Evolutionary conservation across 2,797 vertebrate species (phyloP).

Genomic region (Phoxinus dragarum): DNA sequence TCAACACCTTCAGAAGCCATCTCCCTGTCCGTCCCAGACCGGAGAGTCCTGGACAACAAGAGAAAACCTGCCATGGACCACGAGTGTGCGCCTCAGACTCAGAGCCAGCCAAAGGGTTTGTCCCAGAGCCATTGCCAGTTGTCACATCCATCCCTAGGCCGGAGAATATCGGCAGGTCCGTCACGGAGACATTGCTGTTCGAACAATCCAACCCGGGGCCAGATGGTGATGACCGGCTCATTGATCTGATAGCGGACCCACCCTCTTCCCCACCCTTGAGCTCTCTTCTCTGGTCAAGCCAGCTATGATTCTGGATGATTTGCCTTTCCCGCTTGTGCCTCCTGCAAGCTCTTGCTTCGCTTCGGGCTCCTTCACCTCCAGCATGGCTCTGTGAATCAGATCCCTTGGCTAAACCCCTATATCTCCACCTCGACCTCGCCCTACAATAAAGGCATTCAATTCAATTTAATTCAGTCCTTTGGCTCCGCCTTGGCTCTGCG

Average conservation of each 20-base stretch:
- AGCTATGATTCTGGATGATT: no score
- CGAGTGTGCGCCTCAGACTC: no score
- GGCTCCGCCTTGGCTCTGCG: background rate
- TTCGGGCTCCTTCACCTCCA: background rate
- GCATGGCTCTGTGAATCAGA: background rate
- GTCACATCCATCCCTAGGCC: background rate
- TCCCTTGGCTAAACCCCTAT: background rate
- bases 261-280: no score
- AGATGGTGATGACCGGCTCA: no score
- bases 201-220: no score
- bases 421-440: background rate
- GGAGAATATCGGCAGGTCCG: no score
- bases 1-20: background rate
- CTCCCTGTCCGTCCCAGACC: background rate
- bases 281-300: no score
- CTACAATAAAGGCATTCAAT: no score
- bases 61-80: background rate
- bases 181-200: no score
- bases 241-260: no score
- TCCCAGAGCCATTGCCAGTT: background rate
- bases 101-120: background rate
- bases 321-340: no score
- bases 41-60: background rate
- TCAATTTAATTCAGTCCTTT: background rate
- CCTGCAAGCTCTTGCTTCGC: background rate